Conservation (phyloP, 2,113 vertebrate species). For the Tauraco erythrolophus region DNA sequence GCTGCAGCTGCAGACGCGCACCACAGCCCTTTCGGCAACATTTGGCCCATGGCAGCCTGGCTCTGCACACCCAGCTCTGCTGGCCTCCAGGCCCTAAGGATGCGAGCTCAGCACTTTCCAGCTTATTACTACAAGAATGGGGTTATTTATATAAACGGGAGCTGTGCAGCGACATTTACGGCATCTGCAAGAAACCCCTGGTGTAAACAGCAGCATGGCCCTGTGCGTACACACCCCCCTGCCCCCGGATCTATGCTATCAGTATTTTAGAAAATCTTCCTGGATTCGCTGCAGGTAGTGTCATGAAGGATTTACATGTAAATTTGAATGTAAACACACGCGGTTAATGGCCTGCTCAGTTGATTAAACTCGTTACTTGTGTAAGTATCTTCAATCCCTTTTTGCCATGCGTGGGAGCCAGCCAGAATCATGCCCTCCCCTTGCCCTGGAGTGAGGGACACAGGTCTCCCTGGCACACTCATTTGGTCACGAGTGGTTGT, state of each 20-base stretch:
- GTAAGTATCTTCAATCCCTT: not conserved
- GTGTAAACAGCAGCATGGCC: rapidly evolving
- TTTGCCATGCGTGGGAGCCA: not conserved
- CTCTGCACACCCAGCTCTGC: not conserved
- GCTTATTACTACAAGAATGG: not conserved
- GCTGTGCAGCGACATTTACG: not conserved
- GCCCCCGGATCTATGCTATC: rapidly evolving
- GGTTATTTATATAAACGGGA: not conserved
- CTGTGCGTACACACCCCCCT: rapidly evolving
- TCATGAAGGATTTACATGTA: not conserved
- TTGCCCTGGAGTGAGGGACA: rapidly evolving
- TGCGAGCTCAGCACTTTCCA: not conserved
- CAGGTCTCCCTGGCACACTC: rapidly evolving
- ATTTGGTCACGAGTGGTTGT: no score
- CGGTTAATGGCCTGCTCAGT: not conserved
- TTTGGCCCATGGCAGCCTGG: rapidly evolving
- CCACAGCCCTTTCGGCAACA: rapidly evolving
- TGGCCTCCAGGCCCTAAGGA: not conserved
- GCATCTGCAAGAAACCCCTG: not conserved
- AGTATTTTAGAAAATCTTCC: not conserved
- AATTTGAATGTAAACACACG: not conserved
- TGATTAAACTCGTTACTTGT: not conserved
- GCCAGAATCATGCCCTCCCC: not conserved
- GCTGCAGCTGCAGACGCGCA: rapidly evolving
- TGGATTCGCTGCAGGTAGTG: not conserved